phyloP scores from a whole-genome alignment of 1,140 invertebrate genomes.

The Drosophila melanica region DNA sequence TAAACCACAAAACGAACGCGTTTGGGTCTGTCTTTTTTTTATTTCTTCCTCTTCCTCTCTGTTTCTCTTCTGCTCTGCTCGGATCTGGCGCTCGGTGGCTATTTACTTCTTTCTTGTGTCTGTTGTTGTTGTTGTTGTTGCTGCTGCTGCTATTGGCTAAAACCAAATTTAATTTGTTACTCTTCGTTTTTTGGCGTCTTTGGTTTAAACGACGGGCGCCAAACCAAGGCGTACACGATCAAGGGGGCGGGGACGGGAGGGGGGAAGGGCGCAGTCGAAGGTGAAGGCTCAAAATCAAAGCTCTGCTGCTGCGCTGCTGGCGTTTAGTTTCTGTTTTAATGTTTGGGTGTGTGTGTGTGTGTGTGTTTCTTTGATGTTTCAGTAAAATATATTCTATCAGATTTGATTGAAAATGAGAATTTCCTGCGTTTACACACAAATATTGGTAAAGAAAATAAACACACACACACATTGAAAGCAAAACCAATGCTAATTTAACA shows the following conservation, averaged over 20 bases:
- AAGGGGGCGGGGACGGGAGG: background rate
- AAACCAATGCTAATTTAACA: background rate
- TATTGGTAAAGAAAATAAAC: slow-evolving; percentile 3
- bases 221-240: background rate
- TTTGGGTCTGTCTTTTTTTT: slow-evolving; percentile 5
- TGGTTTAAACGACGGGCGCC: slow-evolving; percentile 31
- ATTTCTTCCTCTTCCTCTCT: background rate
- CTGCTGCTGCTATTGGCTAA: slow-evolving; percentile 66
- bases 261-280: slow-evolving; percentile 7
- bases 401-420: slow-evolving; percentile 63
- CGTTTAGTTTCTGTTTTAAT: slow-evolving; percentile 11
- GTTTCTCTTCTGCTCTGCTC: background rate
- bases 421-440: slow-evolving; percentile 29
- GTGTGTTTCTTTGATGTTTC: slow-evolving; percentile 64
- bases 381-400: slow-evolving; percentile 59
- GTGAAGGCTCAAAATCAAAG: slow-evolving; percentile 46
- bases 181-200: slow-evolving; percentile 48
- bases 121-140: slow-evolving; percentile 43
- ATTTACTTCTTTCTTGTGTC: slow-evolving; percentile 34
- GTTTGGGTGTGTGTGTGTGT: too few relatives aligned
- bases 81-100: slow-evolving; percentile 18
- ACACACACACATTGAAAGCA: background rate
- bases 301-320: slow-evolving; percentile 23
- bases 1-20: slow-evolving; percentile 45
- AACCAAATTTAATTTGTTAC: slow-evolving; percentile 81